Evolutionary conservation across 2,888 invertebrate species (phyloP).

Genomic region (Stegophylla sp.): DNA sequence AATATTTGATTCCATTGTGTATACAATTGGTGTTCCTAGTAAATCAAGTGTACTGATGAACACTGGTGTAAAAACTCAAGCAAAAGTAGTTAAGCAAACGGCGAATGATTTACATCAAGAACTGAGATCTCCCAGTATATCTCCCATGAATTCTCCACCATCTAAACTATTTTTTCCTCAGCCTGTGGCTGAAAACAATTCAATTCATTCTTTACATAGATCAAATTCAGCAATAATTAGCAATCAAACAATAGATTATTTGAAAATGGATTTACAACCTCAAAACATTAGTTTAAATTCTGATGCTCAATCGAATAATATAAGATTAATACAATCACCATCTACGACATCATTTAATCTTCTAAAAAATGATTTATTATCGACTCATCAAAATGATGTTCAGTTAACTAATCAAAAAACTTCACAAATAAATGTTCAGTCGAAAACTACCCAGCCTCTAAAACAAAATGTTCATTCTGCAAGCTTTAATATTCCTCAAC

Average conservation of each 20-base stretch:
- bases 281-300: neutral
- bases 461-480: neutral
- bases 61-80: neutral
- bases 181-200: conserved; percentile 7
- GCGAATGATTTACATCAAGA: neutral
- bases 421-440: neutral
- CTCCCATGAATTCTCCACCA: neutral
- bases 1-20: neutral
- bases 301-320: neutral
- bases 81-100: neutral
- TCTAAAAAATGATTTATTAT: neutral
- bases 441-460: neutral
- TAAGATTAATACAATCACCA: neutral
- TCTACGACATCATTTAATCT: neutral
- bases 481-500: neutral
- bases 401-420: neutral
- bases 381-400: neutral
- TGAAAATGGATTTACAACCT: neutral
- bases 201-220: neutral
- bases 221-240: neutral
- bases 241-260: neutral
- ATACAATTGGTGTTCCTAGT: conserved; percentile 13
- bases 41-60: neutral
- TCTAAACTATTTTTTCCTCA: neutral
- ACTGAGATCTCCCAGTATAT: neutral